Percentiles rank a stretch among this genome's conserved stretches.
Evolutionary conservation across 2,888 invertebrate genomes (phyloP).

Genomic region (Hoplodrina blanda): DNA sequence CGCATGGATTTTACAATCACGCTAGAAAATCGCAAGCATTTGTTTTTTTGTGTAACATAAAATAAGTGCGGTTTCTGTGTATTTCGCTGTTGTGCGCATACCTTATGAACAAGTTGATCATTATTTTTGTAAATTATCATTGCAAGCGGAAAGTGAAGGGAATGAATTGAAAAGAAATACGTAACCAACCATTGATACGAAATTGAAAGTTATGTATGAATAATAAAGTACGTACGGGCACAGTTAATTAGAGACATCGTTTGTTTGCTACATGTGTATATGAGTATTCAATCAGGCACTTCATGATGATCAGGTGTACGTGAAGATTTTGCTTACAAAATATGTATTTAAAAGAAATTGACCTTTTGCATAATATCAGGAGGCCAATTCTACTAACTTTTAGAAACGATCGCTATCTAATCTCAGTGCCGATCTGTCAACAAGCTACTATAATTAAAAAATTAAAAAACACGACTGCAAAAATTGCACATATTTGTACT

Average conservation of each 20-base stretch:
- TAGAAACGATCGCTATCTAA: too few relatives aligned
- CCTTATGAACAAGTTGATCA: not conserved
- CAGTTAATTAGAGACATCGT: not conserved
- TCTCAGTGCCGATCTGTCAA: too few relatives aligned
- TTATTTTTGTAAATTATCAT: not conserved
- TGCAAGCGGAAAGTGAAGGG: not conserved
- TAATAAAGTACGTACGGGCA: not conserved
- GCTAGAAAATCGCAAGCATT: slow-evolving; percentile 22
- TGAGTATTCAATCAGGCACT: slow-evolving; percentile 2
- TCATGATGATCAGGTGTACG: not conserved
- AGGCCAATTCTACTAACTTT: too few relatives aligned
- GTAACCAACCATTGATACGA: not conserved
- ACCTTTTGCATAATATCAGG: not conserved
- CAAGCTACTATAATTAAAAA: too few relatives aligned
- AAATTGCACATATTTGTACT: too few relatives aligned
- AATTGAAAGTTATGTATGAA: slow-evolving; percentile 26
- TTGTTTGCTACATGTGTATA: not conserved
- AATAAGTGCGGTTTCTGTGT: slow-evolving; percentile 19
- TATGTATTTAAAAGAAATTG: not conserved
- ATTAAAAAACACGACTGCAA: too few relatives aligned
- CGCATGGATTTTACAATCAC: slow-evolving; percentile 37
- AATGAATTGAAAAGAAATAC: slow-evolving; percentile 6
- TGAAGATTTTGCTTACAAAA: not conserved
- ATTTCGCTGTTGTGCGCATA: slow-evolving; percentile 15
- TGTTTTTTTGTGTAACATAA: slow-evolving; percentile 6